Evolutionary conservation across 2,113 vertebrate genomes (phyloP).

Genomic region (Ptilorrhoa leucosticta): DNA sequence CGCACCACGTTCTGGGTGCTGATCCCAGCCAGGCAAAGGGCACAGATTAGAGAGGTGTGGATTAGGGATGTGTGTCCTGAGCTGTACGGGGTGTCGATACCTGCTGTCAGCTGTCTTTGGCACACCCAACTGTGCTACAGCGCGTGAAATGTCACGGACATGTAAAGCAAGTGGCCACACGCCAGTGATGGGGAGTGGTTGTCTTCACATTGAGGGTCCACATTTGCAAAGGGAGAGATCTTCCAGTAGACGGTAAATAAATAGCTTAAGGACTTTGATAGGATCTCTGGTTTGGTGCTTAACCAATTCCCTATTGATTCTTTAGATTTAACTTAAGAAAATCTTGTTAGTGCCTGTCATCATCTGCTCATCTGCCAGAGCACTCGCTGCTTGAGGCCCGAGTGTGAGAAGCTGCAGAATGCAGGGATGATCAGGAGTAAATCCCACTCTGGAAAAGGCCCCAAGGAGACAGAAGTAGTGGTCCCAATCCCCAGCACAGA

Average conservation of each 20-base stretch:
- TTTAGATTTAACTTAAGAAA: neutral
- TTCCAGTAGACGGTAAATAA: neutral
- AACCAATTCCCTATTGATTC: neutral
- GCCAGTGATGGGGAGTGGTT: neutral
- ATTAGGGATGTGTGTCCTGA: neutral
- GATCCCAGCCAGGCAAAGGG: neutral
- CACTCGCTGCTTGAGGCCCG: neutral
- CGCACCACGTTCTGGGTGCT: fast-evolving
- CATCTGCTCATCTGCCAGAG: neutral
- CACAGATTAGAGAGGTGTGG: fast-evolving
- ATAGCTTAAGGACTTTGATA: neutral
- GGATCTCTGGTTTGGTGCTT: neutral
- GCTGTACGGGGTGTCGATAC: neutral
- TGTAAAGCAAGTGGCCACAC: neutral
- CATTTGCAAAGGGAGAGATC: neutral
- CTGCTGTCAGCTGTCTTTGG: neutral
- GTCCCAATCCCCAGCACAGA: neutral
- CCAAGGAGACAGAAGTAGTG: neutral
- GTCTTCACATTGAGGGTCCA: neutral
- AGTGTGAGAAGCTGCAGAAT: neutral
- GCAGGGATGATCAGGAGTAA: neutral
- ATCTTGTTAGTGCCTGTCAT: neutral
- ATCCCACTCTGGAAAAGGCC: neutral
- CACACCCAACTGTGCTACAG: fast-evolving
- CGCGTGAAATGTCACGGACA: fast-evolving